phyloP scores from a whole-genome alignment of 2,888 invertebrate genomes.

The Erynnis tages region DNA sequence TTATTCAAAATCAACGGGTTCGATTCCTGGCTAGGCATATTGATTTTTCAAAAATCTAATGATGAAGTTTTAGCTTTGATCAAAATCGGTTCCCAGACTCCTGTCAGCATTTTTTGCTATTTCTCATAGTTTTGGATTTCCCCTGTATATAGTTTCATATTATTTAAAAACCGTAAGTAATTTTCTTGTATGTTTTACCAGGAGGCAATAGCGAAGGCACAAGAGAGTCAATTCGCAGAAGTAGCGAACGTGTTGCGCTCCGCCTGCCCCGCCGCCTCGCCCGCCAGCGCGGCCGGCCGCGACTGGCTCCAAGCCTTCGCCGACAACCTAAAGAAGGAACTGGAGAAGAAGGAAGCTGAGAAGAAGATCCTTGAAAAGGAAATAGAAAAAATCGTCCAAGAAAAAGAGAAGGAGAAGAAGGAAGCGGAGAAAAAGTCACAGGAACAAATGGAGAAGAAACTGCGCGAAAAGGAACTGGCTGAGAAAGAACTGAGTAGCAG shows the following conservation, averaged over 20 bases:
- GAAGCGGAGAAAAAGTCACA: constrained; percentile 31
- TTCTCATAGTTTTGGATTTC: too few relatives aligned
- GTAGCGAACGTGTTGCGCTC: constrained; percentile 61
- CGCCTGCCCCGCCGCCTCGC: constrained; percentile 54
- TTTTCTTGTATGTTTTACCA: constrained; percentile 33
- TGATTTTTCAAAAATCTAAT: too few relatives aligned
- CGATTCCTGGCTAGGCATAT: too few relatives aligned
- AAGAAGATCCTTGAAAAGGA: constrained; percentile 31
- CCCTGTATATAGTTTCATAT: too few relatives aligned
- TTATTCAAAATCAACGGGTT: too few relatives aligned
- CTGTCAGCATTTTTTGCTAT: too few relatives aligned
- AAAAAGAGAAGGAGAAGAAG: constrained; percentile 37
- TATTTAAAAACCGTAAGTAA: too few relatives aligned
- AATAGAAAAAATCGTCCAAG: constrained; percentile 31
- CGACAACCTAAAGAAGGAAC: constrained; percentile 51
- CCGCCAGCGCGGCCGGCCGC: constrained; percentile 41
- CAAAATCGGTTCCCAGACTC: too few relatives aligned
- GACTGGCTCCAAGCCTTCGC: constrained; percentile 63
- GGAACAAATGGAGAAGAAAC: constrained; percentile 34
- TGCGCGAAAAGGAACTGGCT: constrained; percentile 29
- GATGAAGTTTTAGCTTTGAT: too few relatives aligned
- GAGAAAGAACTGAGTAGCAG: constrained; percentile 34
- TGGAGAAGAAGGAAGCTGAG: constrained; percentile 41
- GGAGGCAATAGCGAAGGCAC: constrained; percentile 72
- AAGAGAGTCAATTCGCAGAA: constrained; percentile 84